Percentiles rank a stretch among this genome's conserved stretches.
phyloP scores from a whole-genome alignment of 2,888 invertebrate genomes.

The Callyntrura sp. region DNA sequence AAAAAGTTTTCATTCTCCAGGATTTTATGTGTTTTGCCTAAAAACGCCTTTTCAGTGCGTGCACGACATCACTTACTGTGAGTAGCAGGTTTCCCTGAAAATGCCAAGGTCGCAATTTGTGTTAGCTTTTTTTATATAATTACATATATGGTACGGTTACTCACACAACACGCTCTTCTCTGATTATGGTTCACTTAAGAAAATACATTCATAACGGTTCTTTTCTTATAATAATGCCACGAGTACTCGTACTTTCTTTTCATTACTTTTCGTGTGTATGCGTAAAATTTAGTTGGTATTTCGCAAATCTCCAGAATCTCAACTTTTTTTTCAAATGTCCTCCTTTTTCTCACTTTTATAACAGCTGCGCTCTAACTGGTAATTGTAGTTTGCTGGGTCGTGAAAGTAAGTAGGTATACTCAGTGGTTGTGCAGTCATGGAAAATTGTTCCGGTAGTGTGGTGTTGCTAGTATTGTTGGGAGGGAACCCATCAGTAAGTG shows the following conservation, averaged over 20 bases:
- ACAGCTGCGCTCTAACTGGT: background rate
- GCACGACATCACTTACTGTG: background rate
- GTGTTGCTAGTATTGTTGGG: too few relatives aligned
- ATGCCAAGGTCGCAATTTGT: slow-evolving; percentile 46
- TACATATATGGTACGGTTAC: background rate
- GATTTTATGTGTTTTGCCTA: slow-evolving; percentile 16
- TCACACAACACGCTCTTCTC: background rate
- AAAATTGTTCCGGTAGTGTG: background rate
- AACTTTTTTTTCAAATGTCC: slow-evolving; percentile 23
- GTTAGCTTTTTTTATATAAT: background rate
- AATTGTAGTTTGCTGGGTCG: background rate
- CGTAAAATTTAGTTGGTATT: slow-evolving; percentile 45
- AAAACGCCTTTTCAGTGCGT: background rate
- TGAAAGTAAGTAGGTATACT: background rate
- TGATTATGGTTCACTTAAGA: background rate
- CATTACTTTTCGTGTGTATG: background rate
- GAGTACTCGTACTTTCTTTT: background rate
- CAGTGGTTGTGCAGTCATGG: background rate
- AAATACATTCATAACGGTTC: background rate
- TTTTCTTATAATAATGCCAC: too few relatives aligned
- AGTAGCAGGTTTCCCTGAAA: background rate
- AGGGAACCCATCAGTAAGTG: slow-evolving; percentile 20
- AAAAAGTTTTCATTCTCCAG: slow-evolving; percentile 36
- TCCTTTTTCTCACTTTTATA: background rate
- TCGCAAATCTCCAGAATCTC: slow-evolving; percentile 5